Base-by-base conservation (phyloP, 2,888 invertebrate species). In the Amblyteles armatorius region DNA sequence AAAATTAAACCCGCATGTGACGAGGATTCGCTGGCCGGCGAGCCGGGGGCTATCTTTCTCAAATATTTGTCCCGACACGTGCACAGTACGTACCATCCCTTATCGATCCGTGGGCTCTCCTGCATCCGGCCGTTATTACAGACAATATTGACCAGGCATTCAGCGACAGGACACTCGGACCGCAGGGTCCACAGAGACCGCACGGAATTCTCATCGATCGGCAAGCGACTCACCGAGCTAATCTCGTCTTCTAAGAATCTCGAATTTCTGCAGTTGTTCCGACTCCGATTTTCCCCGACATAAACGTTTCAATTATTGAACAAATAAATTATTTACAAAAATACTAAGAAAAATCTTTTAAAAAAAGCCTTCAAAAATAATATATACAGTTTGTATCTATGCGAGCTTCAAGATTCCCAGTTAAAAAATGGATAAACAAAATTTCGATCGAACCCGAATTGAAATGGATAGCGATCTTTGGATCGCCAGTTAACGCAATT, bases 61-160 rank as follows among this genome's bases (percentile, higher is more conserved):
- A 85, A 85, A 87, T 87, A 85, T 85, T 87, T 83, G 83, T 67
- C 50, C 63, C 73, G 72, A 85, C 85, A 85, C 74, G 85, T 82
- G 83, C 71, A 57, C 65, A 26, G 86, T 88, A 88, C 88, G 90
- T 86, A 89, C 86, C 88, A 90, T 73, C 52, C 76, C 44, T 77
- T 57, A 90, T 91, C 90, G 90, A 91, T 88, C 89, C 87, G 88
- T 89, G 89, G 88, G 85, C 87, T 87, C 85, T 86, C 71, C 87
- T 83, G 84, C 86, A 88, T 88, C 87, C 89, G 85, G 86, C 87
- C 87, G 89, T 89, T 91, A 87, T 87, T 88, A 87, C 87, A 77
- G 88, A 83, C 88, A 85, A 90, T 90, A 90, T 88, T 88, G 89
- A 90, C 88, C 84, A 86, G 86, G 84, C 88, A 86, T 90, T 86